phyloP scores from a whole-genome alignment of 2,113 vertebrate genomes.

The Paraplagusia blochii region DNA sequence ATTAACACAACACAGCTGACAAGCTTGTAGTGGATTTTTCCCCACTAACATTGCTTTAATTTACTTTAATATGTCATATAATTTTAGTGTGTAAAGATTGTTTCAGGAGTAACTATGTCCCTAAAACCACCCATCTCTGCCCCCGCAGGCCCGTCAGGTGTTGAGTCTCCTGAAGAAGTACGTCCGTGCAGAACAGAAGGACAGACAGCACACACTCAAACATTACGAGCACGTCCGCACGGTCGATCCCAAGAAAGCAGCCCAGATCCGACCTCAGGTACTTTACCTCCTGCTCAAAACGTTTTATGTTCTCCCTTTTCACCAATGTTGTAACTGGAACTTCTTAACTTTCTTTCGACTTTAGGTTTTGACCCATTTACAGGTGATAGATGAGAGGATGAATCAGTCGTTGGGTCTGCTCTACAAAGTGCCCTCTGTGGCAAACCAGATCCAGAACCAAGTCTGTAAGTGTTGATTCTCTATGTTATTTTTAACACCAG shows the following conservation, averaged over 20 bases:
- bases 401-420: constrained; percentile 94
- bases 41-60: not conserved
- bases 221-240: constrained; percentile 91
- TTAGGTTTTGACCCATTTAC: constrained; percentile 94
- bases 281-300: not conserved
- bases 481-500: not conserved
- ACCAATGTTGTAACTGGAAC: not conserved
- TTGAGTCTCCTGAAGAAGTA: constrained; percentile 90
- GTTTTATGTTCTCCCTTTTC: not conserved
- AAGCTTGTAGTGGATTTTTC: not conserved
- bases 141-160: constrained; percentile 85
- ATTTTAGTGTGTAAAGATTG: not conserved
- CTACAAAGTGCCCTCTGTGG: constrained; percentile 91
- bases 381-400: constrained; percentile 96
- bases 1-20: not conserved
- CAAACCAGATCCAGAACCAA: constrained; percentile 94
- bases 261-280: constrained; percentile 95
- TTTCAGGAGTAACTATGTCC: not conserved
- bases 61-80: not conserved
- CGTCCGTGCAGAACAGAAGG: constrained; percentile 91
- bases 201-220: constrained; percentile 90
- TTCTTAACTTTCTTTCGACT: not conserved
- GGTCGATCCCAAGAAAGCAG: constrained; percentile 92
- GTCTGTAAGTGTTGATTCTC: constrained; percentile 80
- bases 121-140: not conserved